Evolutionary conservation across 2,888 invertebrate species (phyloP).

Genomic region (Drosophila lutescens): DNA sequence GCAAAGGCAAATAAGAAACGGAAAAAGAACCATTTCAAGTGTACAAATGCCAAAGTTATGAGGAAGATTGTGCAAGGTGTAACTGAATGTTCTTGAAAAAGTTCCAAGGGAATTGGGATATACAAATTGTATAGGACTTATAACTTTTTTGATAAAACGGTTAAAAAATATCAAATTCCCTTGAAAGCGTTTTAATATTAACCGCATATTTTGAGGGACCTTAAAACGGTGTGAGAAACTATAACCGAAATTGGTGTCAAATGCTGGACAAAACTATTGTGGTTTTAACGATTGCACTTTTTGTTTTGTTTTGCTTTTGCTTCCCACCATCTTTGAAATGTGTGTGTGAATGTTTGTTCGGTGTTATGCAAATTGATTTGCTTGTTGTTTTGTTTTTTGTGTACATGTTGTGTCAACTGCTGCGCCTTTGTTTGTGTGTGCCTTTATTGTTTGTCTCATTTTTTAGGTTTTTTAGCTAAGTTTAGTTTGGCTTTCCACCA

Average conservation of each 20-base stretch:
- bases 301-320: slow-evolving; percentile 39
- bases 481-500: slow-evolving; percentile 23
- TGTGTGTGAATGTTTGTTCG: slow-evolving; percentile 37
- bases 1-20: slow-evolving; percentile 56
- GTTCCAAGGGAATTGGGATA: neutral
- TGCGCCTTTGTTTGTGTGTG: slow-evolving; percentile 39
- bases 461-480: slow-evolving; percentile 31
- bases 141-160: too few species aligned
- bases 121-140: too few species aligned
- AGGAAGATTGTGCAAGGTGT: slow-evolving; percentile 31
- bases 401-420: slow-evolving; percentile 45
- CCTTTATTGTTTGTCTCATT: slow-evolving; percentile 39
- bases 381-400: slow-evolving; percentile 52
- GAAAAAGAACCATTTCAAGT: slow-evolving; percentile 60
- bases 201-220: neutral
- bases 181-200: neutral
- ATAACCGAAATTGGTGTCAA: slow-evolving; percentile 64
- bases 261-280: slow-evolving; percentile 61
- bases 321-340: slow-evolving; percentile 53
- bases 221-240: slow-evolving; percentile 55
- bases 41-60: slow-evolving; percentile 22
- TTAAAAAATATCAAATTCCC: too few species aligned
- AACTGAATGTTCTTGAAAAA: neutral
- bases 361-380: slow-evolving; percentile 81
- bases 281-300: slow-evolving; percentile 45